Percentiles rank a stretch among this genome's conserved stretches.
phyloP scores from a whole-genome alignment of 30 jellyfish, hydroid and myxozoan species.

The Aurelia aurita complex sp. Pacific region DNA sequence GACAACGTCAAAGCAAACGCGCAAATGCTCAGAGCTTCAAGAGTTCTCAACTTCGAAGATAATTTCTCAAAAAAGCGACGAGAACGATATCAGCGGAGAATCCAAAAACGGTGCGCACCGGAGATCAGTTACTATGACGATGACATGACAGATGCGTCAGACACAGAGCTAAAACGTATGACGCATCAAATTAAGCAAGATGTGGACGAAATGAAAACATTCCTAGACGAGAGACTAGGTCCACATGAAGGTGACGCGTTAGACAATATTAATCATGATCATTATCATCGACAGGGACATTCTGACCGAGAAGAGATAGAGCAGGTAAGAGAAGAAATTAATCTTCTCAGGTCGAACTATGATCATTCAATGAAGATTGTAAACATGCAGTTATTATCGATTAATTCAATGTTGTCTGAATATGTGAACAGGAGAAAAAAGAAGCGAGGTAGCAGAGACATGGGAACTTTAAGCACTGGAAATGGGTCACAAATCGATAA shows the following conservation, averaged over 20 bases:
- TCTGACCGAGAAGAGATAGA: background rate
- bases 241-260: constrained; percentile 1
- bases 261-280: background rate
- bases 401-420: constrained; percentile 63
- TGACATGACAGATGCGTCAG: constrained; percentile 73
- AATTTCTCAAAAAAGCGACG: constrained; percentile 55
- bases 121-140: constrained; percentile 88
- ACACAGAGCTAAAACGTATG: constrained; percentile 68
- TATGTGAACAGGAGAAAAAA: constrained; percentile 18
- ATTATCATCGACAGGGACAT: background rate
- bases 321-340: constrained; percentile 25
- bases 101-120: constrained; percentile 82
- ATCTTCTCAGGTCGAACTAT: constrained; percentile 36
- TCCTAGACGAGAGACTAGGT: constrained; percentile 47
- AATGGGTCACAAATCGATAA: no score
- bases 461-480: background rate
- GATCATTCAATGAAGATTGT: constrained; percentile 65
- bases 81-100: constrained; percentile 35
- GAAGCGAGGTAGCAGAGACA: constrained; percentile 4
- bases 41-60: constrained; percentile 66
- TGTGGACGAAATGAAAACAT: constrained; percentile 56
- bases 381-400: constrained; percentile 52
- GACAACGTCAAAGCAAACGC: constrained; percentile 98
- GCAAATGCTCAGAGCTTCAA: constrained; percentile 90
- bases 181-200: constrained; percentile 80